Evolutionary conservation across 2,797 vertebrate genomes (phyloP), one percentile per base, ranked within the genome.

Genomic region (Lepidocolaptes lacrymiger): DNA sequence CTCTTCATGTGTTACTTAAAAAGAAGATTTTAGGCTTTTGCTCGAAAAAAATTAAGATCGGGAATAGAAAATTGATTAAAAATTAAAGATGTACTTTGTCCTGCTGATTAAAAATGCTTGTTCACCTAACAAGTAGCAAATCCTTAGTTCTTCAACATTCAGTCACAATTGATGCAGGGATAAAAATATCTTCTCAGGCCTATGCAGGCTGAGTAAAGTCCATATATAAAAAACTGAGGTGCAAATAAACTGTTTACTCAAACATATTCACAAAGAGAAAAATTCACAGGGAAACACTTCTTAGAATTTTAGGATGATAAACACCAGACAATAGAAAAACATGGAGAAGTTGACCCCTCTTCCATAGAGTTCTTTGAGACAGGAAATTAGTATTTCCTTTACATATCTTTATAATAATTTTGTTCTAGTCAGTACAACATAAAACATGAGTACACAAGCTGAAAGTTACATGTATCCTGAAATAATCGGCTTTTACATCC

Each of bases 341-440:
- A 0, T 3, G 3, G 62, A 52, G 8, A 72, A 55, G 14, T 76
- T 14, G 10, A 15, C 1, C 4, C 1, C 4, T 30, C 32, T 71
- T 48, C 37, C 8, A 56, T 0, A 51, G 14, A 17, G 27, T 23
- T 90, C 30, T 71, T 73, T 30, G 62, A 48, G 41, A 67, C 10
- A 62, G 19, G 9, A 85, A 66, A 48, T 44, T 1, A 76, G 24
- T 22, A 8, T 69, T 69, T 66, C 24, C 43, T 81, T 64, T 62
- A 58, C 8, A 4, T 78, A 21, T 36, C 21, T 80, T 75, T 26
- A 27, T 20, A 30, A 73, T 4, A 55, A 77, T 21, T 46, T 72
- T 28, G 8, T 78, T 72, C 51, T 79, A 76, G 32, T 21, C 23
- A n/a, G 24, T 63, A 24, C 23, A 61, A 43, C 43, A 71, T 37